Percentiles rank a stretch among this genome's conserved stretches.
phyloP scores from a whole-genome alignment of 2,113 vertebrate genomes.

The Narcine bancroftii region DNA sequence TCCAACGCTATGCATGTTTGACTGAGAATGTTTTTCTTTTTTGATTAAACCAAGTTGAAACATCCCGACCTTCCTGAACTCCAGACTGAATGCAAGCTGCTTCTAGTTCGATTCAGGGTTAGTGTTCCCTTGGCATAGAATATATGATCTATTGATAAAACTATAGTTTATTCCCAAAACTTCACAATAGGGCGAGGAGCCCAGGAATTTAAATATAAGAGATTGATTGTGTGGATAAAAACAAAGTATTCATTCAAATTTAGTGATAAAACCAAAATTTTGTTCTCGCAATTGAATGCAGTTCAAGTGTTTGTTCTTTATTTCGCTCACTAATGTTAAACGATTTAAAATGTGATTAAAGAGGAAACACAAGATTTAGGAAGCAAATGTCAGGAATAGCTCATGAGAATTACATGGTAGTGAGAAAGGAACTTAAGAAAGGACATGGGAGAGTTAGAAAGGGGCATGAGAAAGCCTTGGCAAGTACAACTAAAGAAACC shows the following conservation, averaged over 20 bases:
- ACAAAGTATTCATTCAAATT: neutral
- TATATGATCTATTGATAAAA: neutral
- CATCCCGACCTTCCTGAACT: neutral
- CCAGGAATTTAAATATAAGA: neutral
- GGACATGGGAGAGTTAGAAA: too few species aligned
- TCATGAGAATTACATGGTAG: too few species aligned
- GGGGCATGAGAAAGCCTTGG: too few species aligned
- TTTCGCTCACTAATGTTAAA: neutral
- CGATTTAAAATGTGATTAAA: too few species aligned
- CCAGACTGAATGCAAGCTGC: neutral
- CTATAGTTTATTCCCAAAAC: neutral
- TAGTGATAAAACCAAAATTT: constrained; percentile 2
- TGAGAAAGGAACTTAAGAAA: too few species aligned
- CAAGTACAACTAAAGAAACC: too few species aligned
- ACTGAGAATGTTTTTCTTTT: neutral
- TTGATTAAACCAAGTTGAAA: neutral
- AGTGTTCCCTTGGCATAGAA: neutral
- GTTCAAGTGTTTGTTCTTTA: neutral
- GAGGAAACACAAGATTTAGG: too few species aligned
- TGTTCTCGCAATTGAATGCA: neutral
- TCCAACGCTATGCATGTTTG: neutral
- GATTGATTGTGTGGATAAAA: neutral
- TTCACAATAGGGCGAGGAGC: neutral
- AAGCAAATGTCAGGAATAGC: too few species aligned
- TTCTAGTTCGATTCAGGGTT: neutral